phyloP scores from a whole-genome alignment of 2,113 vertebrate species.

The Pipra filicauda region DNA sequence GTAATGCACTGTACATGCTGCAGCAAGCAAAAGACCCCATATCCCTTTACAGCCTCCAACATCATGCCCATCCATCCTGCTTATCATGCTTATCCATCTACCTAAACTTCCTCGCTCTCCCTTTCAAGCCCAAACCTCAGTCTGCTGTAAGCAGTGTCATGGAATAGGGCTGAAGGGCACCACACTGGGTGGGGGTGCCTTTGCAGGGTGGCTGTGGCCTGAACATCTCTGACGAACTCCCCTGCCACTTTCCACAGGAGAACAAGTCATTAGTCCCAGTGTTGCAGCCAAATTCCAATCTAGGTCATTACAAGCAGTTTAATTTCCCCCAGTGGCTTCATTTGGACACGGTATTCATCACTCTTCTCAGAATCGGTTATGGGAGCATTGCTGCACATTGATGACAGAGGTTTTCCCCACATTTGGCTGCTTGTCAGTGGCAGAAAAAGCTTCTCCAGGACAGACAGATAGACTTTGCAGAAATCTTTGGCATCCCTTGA shows the following conservation, averaged over 20 bases:
- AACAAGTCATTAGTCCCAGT: conserved; percentile 7
- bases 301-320: conserved; percentile 10
- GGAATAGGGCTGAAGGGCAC: neutral
- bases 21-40: neutral
- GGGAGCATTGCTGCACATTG: neutral
- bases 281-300: conserved; percentile 17
- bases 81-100: neutral
- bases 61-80: neutral
- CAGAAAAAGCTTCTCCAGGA: neutral
- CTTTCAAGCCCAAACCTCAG: neutral
- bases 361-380: neutral
- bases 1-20: neutral
- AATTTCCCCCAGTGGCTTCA: conserved; percentile 18
- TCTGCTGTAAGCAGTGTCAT: neutral
- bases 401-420: neutral
- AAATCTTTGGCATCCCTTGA: neutral
- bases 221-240: neutral
- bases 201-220: neutral
- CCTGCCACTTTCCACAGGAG: neutral
- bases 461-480: neutral
- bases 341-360: neutral
- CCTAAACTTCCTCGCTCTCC: neutral
- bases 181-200: neutral
- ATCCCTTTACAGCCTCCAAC: neutral
- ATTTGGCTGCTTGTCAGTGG: neutral